A percentile compares a stretch with the other conserved stretches of the same genome.
phyloP scores from a whole-genome alignment of 2,888 invertebrate species.

The Chirona hameri region DNA sequence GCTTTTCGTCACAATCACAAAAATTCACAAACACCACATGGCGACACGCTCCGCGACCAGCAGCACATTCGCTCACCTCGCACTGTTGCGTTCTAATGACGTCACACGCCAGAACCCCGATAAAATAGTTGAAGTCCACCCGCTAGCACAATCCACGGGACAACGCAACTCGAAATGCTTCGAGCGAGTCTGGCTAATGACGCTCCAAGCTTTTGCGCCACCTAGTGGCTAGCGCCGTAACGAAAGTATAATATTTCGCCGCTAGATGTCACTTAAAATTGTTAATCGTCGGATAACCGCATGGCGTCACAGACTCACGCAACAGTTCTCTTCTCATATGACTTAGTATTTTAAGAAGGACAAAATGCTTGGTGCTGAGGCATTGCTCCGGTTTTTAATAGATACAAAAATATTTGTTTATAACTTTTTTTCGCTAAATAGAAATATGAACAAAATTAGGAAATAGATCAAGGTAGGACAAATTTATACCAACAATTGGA shows the following conservation, averaged over 20 bases:
- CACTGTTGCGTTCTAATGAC: slow-evolving; percentile 29
- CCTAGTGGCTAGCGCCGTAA: neutral
- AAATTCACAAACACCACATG: slow-evolving; percentile 30
- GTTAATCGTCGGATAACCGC: neutral
- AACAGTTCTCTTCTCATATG: neutral
- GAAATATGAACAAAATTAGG: no score
- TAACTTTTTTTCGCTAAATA: no score
- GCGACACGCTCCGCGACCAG: slow-evolving; percentile 3
- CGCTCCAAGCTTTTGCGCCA: neutral
- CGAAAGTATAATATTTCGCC: no score
- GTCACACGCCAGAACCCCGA: neutral
- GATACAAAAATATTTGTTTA: no score
- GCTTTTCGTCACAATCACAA: slow-evolving; percentile 22
- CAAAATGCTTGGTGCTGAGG: neutral
- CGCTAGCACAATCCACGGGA: neutral
- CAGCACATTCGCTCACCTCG: slow-evolving; percentile 23
- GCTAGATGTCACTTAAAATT: no score
- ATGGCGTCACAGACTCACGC: neutral
- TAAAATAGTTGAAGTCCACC: neutral
- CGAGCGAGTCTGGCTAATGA: neutral
- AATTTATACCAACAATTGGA: no score
- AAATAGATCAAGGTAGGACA: no score
- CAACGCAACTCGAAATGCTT: no score
- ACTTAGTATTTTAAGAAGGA: no score
- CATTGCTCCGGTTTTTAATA: no score